Conservation (phyloP, 2,113 vertebrate genomes). For the Eira barbara region DNA sequence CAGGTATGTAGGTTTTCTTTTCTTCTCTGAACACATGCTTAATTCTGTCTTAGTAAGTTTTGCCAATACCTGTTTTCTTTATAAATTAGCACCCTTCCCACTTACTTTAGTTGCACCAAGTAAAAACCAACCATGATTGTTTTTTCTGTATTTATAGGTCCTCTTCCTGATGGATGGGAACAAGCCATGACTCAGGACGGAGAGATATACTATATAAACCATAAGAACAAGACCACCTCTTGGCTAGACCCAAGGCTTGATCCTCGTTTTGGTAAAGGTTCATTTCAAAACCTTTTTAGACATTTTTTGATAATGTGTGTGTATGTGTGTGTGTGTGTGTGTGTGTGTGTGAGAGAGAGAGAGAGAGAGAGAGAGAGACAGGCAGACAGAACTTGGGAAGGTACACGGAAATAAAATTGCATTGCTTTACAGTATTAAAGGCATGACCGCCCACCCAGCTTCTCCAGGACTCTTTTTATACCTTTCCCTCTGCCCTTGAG, state of each 20-base stretch:
- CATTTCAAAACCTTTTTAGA: slow-evolving; percentile 80
- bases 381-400: slow-evolving; percentile 21
- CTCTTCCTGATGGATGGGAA: slow-evolving; percentile 99
- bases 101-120: slow-evolving; percentile 74
- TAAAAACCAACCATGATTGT: slow-evolving; percentile 80
- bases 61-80: slow-evolving; percentile 75
- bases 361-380: background rate
- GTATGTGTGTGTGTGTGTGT: slow-evolving; percentile 68
- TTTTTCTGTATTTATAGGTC: slow-evolving; percentile 89
- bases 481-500: slow-evolving; percentile 33
- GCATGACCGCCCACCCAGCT: background rate
- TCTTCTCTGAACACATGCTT: slow-evolving; percentile 58
- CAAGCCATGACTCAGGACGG: slow-evolving; percentile 98
- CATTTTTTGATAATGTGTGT: slow-evolving; percentile 66
- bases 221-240: slow-evolving; percentile 99
- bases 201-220: slow-evolving; percentile 99
- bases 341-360: slow-evolving; percentile 20
- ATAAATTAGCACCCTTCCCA: slow-evolving; percentile 51
- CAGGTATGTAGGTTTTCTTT: background rate
- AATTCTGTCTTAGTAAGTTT: slow-evolving; percentile 75
- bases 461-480: background rate
- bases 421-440: background rate
- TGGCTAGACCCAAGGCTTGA: slow-evolving; percentile 99
- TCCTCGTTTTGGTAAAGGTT: slow-evolving; percentile 96
- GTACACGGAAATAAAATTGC: slow-evolving; percentile 61